phyloP scores from a whole-genome alignment of 2,888 invertebrate species.

The Eupeodes luniger region DNA sequence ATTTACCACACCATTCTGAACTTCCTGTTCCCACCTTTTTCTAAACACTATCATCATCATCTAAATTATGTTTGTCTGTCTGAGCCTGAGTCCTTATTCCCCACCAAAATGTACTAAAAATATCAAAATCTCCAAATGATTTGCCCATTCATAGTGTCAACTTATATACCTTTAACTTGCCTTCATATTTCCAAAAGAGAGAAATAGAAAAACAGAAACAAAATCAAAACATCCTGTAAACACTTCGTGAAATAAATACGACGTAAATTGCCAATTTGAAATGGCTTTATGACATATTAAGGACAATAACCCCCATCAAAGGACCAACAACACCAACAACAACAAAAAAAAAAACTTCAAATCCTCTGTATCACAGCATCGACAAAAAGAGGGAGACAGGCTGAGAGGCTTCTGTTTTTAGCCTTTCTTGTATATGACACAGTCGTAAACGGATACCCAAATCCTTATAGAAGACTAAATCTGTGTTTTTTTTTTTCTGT shows the following conservation, averaged over 20 bases:
- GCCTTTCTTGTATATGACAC: conserved; percentile 54
- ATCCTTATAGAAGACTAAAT: conserved; percentile 51
- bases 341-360: conserved; percentile 46
- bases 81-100: no score
- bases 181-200: neutral
- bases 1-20: no score
- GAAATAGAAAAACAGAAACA: conserved; percentile 30
- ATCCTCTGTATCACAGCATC: conserved; percentile 15
- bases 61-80: no score
- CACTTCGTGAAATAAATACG: conserved; percentile 75
- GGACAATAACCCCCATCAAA: conserved; percentile 72
- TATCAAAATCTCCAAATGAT: neutral
- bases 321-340: neutral
- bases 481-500: conserved; percentile 11
- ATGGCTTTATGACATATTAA: conserved; percentile 76
- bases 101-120: no score
- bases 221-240: conserved; percentile 69
- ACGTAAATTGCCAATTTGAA: conserved; percentile 75
- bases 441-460: conserved; percentile 68
- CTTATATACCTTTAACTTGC: neutral
- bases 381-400: neutral
- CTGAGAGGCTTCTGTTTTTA: neutral
- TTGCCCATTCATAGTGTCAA: neutral
- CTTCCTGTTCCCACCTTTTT: no score
- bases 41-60: no score